phyloP scores from a whole-genome alignment of 1,140 invertebrate genomes.

The Adelges cooleyi region DNA sequence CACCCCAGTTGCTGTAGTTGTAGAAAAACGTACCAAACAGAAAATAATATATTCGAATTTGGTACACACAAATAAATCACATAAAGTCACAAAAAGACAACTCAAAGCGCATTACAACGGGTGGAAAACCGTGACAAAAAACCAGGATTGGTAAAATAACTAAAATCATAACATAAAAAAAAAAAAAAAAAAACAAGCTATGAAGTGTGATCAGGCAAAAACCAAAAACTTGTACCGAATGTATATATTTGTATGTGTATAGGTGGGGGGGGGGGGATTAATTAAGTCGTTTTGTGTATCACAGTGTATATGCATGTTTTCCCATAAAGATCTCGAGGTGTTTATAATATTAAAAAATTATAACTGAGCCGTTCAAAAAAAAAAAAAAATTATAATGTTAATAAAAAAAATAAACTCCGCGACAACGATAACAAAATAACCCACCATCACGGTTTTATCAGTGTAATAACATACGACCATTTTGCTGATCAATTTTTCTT shows the following conservation, averaged over 20 bases:
- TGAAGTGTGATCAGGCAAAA: conserved; percentile 27
- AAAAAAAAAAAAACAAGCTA: conserved; percentile 23
- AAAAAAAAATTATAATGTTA: too few relatives aligned
- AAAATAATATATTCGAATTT: not conserved
- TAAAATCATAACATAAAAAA: not conserved
- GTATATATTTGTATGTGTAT: not conserved
- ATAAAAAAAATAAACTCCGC: not conserved
- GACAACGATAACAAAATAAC: conserved; percentile 22
- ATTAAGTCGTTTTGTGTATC: conserved; percentile 1
- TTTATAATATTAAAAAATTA: too few relatives aligned
- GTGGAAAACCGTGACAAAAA: conserved; percentile 14
- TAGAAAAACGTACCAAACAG: too few relatives aligned
- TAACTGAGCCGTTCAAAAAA: too few relatives aligned
- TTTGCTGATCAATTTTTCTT: too few relatives aligned
- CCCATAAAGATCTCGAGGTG: conserved; percentile 21
- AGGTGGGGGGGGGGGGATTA: not conserved
- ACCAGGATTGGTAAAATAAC: not conserved
- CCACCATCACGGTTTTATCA: conserved; percentile 1
- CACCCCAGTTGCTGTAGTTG: too few relatives aligned
- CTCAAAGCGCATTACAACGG: conserved; percentile 16
- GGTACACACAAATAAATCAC: not conserved
- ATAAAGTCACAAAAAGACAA: not conserved
- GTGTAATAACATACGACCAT: too few relatives aligned
- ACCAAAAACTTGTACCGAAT: too few relatives aligned
- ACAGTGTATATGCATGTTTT: conserved; percentile 26